Conservation (phyloP, 2,888 invertebrate species). For the Asteroscopus sphinx region DNA sequence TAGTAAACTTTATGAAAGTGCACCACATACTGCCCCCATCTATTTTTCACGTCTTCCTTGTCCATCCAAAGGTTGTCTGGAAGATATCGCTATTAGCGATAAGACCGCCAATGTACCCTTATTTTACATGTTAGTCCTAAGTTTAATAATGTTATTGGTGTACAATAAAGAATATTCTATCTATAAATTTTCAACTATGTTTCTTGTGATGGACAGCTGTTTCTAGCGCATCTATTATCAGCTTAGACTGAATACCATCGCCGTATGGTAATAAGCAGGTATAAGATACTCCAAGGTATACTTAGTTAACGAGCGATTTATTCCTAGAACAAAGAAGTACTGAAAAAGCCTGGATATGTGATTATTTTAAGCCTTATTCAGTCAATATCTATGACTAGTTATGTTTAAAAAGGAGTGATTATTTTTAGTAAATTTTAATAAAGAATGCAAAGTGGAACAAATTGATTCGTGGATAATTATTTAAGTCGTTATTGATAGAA, state of each 20-base stretch:
- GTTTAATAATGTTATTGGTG: no score
- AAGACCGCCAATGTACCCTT: no score
- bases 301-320: slow-evolving; percentile 20
- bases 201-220: slow-evolving; percentile 23
- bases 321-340: slow-evolving; percentile 11
- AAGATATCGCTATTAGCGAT: no score
- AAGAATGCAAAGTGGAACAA: no score
- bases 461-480: no score
- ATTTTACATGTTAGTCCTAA: no score
- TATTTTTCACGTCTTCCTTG: no score
- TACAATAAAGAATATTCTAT: no score
- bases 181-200: slow-evolving; percentile 20
- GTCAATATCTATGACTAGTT: not conserved
- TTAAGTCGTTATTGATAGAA: no score
- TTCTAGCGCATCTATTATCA: slow-evolving; percentile 13
- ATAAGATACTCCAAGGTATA: slow-evolving; percentile 24
- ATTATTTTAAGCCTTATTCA: slow-evolving; percentile 22
- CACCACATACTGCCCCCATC: no score
- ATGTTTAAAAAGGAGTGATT: not conserved
- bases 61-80: no score
- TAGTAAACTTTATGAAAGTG: no score
- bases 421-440: not conserved
- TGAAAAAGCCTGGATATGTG: not conserved
- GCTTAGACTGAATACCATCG: slow-evolving; percentile 3
- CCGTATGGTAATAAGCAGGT: slow-evolving; percentile 29